Evolutionary conservation across 2,797 vertebrate genomes (phyloP).

Genomic region (Rachycentron canadum): DNA sequence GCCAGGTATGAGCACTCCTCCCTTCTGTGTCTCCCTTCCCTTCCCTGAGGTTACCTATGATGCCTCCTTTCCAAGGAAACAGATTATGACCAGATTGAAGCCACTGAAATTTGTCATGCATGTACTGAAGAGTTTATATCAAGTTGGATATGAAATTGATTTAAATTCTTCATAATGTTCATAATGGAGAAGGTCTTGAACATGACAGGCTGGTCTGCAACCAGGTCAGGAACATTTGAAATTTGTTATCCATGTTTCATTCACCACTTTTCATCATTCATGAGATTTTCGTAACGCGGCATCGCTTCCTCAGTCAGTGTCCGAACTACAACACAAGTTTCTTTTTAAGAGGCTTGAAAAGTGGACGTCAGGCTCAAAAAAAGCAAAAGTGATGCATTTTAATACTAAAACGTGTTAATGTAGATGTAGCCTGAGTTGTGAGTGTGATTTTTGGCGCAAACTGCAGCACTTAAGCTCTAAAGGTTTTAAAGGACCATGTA

Average conservation of each 20-base stretch:
- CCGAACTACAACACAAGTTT: background rate
- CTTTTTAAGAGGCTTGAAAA: background rate
- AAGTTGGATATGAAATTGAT: background rate
- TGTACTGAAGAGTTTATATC: background rate
- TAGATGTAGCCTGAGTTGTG: background rate
- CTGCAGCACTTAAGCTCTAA: background rate
- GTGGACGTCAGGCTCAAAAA: too few relatives aligned
- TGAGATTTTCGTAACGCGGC: too few relatives aligned
- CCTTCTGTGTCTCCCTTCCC: slow-evolving; percentile 1
- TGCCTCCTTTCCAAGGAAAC: background rate
- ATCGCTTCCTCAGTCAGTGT: background rate
- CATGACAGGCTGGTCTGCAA: background rate
- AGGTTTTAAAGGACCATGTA: background rate
- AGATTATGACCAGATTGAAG: background rate
- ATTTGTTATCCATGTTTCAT: too few relatives aligned
- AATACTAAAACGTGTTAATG: too few relatives aligned
- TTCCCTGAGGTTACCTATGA: slow-evolving; percentile 23
- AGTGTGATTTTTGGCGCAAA: background rate
- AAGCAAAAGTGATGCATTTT: too few relatives aligned
- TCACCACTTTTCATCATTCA: too few relatives aligned
- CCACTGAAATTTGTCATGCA: background rate
- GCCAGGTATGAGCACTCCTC: slow-evolving; percentile 22
- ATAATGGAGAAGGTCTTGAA: background rate
- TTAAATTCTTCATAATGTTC: background rate
- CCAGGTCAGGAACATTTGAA: too few relatives aligned